These are phyloP conservation scores for Choreutis nemorana DNA, from an alignment of 2,888 invertebrate genomes.

Conservation along the genomic window DNA sequence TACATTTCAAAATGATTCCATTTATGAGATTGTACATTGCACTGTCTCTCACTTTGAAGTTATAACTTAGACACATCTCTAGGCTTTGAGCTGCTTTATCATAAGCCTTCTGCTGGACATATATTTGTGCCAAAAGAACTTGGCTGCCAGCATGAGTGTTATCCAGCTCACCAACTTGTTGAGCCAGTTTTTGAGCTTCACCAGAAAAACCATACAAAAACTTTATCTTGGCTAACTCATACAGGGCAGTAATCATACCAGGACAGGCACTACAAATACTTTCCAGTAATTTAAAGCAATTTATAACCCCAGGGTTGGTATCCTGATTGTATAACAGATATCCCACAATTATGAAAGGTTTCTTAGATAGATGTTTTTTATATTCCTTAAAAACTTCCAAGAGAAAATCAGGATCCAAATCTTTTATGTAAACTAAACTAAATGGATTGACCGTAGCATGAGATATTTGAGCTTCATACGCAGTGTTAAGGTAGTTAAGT, in stretches of 20 bases:
- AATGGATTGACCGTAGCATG: constrained; percentile 65
- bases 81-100: constrained; percentile 84
- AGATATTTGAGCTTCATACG: constrained; percentile 58
- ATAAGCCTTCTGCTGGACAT: constrained; percentile 74
- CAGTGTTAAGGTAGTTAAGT: constrained; percentile 68
- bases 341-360: constrained; percentile 55
- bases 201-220: constrained; percentile 81
- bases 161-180: constrained; percentile 78
- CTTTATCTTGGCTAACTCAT: constrained; percentile 80
- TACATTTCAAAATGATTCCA: constrained; percentile 82
- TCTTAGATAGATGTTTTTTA: constrained; percentile 75
- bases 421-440: constrained; percentile 76
- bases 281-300: constrained; percentile 73
- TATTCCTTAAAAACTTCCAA: constrained; percentile 80
- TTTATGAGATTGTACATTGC: constrained; percentile 89
- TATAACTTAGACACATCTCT: constrained; percentile 89
- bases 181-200: constrained; percentile 75
- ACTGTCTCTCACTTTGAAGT: constrained; percentile 91
- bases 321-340: constrained; percentile 50
- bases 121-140: constrained; percentile 86
- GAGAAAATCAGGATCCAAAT: constrained; percentile 87
- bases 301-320: constrained; percentile 51
- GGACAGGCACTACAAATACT: constrained; percentile 82
- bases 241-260: constrained; percentile 73
- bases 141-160: constrained; percentile 85